Percentiles rank a stretch among this genome's conserved stretches.
Conservation (phyloP, 2,888 invertebrate species). For the Ischnura elegans region DNA sequence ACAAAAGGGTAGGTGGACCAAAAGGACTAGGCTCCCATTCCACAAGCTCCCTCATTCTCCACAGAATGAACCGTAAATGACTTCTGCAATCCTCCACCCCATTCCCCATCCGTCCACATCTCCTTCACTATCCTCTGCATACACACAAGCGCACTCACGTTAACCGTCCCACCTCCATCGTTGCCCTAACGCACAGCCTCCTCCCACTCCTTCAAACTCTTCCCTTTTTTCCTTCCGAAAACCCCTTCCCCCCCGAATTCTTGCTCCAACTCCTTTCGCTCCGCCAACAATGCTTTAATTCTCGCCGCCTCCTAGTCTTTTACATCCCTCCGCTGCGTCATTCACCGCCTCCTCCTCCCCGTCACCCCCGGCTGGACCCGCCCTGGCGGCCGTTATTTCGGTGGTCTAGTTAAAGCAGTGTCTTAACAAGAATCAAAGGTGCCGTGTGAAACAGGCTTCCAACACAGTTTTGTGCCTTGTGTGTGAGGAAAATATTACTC, state of each 20-base stretch:
- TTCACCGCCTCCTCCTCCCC: background rate
- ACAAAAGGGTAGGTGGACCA: conserved; percentile 30
- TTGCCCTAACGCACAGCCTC: background rate
- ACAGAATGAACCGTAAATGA: conserved; percentile 37
- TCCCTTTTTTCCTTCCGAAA: background rate
- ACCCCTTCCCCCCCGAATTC: background rate
- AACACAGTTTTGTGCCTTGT: background rate
- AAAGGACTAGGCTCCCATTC: background rate
- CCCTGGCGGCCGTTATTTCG: conserved; percentile 8
- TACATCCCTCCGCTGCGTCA: conserved; percentile 35
- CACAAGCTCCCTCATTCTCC: background rate
- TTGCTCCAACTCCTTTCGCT: background rate
- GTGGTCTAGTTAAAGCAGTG: conserved; percentile 17
- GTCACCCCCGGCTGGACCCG: background rate
- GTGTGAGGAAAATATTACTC: conserved; percentile 5
- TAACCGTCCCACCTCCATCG: background rate
- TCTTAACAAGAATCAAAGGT: conserved; percentile 7
- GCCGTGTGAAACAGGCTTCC: conserved; percentile 24
- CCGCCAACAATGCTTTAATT: conserved; percentile 28
- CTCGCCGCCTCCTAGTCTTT: conserved; percentile 23
- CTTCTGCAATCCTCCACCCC: conserved; percentile 28
- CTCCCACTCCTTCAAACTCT: background rate
- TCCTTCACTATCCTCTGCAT: background rate
- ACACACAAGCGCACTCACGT: conserved; percentile 29
- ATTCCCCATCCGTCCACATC: background rate